Evolutionary conservation across 2,888 invertebrate genomes (phyloP).

Genomic region (Aspidiotus rigidus): DNA sequence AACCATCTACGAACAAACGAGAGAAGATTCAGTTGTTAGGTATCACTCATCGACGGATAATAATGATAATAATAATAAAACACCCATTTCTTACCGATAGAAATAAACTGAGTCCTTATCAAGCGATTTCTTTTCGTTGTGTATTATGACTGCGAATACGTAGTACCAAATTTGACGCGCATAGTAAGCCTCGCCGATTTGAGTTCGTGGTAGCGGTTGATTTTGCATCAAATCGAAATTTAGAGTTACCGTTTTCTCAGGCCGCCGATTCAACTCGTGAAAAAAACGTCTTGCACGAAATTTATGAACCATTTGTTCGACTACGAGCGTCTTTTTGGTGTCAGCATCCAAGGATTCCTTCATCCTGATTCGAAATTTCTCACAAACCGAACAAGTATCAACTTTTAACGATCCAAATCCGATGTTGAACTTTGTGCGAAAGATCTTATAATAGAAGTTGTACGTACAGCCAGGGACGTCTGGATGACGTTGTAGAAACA

Average conservation of each 20-base stretch:
- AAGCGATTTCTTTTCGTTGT: neutral
- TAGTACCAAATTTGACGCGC: constrained; percentile 3
- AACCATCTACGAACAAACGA: neutral
- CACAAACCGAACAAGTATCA: neutral
- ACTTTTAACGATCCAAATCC: neutral
- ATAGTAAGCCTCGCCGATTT: constrained; percentile 6
- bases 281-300: neutral
- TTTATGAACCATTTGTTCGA: neutral
- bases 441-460: neutral
- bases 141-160: constrained; percentile 10
- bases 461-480: neutral
- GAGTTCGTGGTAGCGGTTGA: constrained; percentile 2
- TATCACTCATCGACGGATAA: neutral
- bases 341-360: neutral
- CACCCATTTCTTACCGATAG: neutral
- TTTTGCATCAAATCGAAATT: constrained; percentile 9
- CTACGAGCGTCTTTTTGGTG: neutral
- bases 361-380: neutral
- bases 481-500: neutral
- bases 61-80: neutral
- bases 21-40: neutral
- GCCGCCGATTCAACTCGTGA: neutral
- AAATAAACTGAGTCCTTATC: neutral
- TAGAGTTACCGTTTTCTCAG: neutral
- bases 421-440: neutral